Evolutionary conservation across 1,140 invertebrate genomes (phyloP), one percentile per base, ranked within the genome.

Genomic region (Trachymyrmex cornetzi): DNA sequence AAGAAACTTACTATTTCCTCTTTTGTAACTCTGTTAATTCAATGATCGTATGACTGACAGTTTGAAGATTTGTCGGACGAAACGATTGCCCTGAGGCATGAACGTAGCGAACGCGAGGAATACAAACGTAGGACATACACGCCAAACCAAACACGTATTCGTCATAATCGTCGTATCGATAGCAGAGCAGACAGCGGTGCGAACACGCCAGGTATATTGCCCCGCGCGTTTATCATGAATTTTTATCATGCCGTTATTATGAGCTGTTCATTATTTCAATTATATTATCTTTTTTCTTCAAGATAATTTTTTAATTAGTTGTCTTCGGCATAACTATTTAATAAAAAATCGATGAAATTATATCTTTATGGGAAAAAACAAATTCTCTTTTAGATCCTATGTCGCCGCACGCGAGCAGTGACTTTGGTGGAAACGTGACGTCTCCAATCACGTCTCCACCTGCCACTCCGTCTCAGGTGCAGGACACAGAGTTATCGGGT

Each of bases 21-120:
- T 66, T 48, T 55, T 9, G 9, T 61, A 77, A 38, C 75, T 27
- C n/a, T n/a, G 71, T 74, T 61, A 97, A 34, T 34, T 34, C 38
- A 44, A 44, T 44, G 38, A 44, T 44, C 38, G 9, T 44, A 44
- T 44, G 38, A 44, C 11, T 44, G 38, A 44, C 38, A 44, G 97
- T 95, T 96, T 53, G 98, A 98, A 95, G 98, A 98, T 94, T 93
- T 98, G 84, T 97, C 97, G 19, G 98, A 98, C 84, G 97, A 97
- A 84, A 96, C 96, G 0, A 96, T 97, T 90, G 91, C 95, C 5
- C 92, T 95, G 38, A 96, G 98, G 24, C 98, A 99, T 93, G 96
- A 97, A 50, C 96, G 96, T 63, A 97, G 97, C 90, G 98, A 99
- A 95, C 94, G 96, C 9, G 96, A 97, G 86, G 98, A 99, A 94